A percentile compares a stretch with the other conserved stretches of the same genome.
phyloP scores from a whole-genome alignment of 2,888 invertebrate species.

The Himalopsyche kuldschensis region DNA sequence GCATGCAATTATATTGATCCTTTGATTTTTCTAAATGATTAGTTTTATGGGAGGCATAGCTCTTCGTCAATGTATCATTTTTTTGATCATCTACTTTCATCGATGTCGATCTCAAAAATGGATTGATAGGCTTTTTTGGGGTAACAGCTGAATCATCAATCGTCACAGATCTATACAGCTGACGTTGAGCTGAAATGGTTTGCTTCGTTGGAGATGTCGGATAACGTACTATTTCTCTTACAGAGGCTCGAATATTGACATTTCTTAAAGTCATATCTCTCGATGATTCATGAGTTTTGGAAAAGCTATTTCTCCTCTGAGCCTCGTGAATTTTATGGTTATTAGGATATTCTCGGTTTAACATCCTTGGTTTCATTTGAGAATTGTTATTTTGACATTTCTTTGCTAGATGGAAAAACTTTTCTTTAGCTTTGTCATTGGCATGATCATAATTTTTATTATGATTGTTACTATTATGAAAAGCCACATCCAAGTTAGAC shows the following conservation, averaged over 20 bases:
- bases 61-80: background rate
- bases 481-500: background rate
- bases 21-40: slow-evolving; percentile 49
- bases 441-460: slow-evolving; percentile 9
- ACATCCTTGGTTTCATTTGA: slow-evolving; percentile 17
- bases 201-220: slow-evolving; percentile 18
- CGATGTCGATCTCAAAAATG: slow-evolving; percentile 40
- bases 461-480: background rate
- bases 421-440: slow-evolving; percentile 10
- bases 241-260: slow-evolving; percentile 32
- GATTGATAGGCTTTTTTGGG: slow-evolving; percentile 38
- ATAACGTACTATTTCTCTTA: slow-evolving; percentile 31
- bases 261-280: slow-evolving; percentile 21
- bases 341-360: slow-evolving; percentile 29
- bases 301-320: slow-evolving; percentile 31
- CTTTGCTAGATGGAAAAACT: slow-evolving; percentile 1
- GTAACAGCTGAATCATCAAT: slow-evolving; percentile 26
- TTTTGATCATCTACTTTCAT: slow-evolving; percentile 38
- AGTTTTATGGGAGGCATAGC: background rate
- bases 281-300: slow-evolving; percentile 21
- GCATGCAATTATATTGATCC: slow-evolving; percentile 52
- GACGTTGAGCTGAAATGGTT: slow-evolving; percentile 29
- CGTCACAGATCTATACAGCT: slow-evolving; percentile 30
- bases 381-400: background rate
- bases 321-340: slow-evolving; percentile 19